These are phyloP conservation scores for Eurystomus gularis DNA, from an alignment of 2,113 vertebrate genomes.

Conservation along the genomic window DNA sequence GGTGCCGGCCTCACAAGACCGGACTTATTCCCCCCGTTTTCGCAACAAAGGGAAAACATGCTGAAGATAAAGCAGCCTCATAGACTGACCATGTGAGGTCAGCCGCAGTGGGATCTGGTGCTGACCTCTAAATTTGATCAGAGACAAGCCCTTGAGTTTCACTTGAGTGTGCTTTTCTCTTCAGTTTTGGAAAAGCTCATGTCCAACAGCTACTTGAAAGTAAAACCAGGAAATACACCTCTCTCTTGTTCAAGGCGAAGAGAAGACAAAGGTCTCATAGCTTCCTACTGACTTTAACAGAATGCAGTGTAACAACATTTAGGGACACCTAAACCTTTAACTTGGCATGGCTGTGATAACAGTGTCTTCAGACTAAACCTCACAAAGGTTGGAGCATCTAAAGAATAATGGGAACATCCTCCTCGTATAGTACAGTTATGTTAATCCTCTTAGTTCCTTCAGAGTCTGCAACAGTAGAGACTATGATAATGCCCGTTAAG, in stretches of 20 bases:
- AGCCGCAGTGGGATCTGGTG: not conserved
- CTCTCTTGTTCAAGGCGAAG: not conserved
- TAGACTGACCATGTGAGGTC: not conserved
- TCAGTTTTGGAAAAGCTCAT: not conserved
- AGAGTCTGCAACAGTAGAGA: not conserved
- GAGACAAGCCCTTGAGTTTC: not conserved
- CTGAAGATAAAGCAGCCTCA: not conserved
- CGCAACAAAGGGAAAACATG: not conserved
- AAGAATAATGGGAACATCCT: not conserved
- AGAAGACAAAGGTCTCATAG: not conserved
- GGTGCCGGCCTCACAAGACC: too few species aligned
- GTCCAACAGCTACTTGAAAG: not conserved
- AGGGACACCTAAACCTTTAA: not conserved
- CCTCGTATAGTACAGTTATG: not conserved
- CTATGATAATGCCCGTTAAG: not conserved
- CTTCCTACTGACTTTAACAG: not conserved
- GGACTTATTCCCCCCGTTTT: too few species aligned
- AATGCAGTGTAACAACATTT: not conserved
- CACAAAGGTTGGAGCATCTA: not conserved
- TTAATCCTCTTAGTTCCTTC: not conserved
- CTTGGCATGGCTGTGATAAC: not conserved
- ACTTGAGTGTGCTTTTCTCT: not conserved
- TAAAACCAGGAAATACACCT: not conserved
- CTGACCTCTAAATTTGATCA: not conserved
- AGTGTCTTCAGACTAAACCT: not conserved